phyloP scores from a whole-genome alignment of 53 echinoderm and acorn worm genomes.

The Echinometra lucunter region DNA sequence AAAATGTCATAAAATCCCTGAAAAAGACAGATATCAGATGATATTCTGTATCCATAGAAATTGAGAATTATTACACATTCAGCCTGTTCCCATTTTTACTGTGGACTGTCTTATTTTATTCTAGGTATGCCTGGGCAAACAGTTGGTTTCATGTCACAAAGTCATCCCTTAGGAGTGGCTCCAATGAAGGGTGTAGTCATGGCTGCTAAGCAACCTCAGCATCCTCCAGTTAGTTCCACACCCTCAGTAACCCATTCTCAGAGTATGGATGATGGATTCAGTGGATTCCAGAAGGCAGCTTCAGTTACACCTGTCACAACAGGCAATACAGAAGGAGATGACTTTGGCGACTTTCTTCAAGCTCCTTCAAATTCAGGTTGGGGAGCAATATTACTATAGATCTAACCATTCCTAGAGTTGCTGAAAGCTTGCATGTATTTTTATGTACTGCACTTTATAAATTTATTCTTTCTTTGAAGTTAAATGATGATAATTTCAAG shows the following conservation, averaged over 20 bases:
- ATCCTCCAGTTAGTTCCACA: background rate
- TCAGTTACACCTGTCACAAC: background rate
- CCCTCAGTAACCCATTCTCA: slow-evolving; percentile 23
- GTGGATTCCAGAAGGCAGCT: slow-evolving; percentile 79
- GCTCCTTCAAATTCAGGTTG: slow-evolving; percentile 64
- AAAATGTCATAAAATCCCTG: too few relatives aligned
- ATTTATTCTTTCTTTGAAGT: too few relatives aligned
- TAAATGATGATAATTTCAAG: too few relatives aligned
- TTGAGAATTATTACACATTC: background rate
- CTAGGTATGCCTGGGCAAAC: slow-evolving; percentile 19
- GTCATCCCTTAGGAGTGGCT: background rate
- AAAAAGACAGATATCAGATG: too few relatives aligned
- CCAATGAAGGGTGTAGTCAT: slow-evolving; percentile 49
- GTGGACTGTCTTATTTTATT: background rate
- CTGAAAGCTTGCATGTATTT: too few relatives aligned
- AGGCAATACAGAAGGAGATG: slow-evolving; percentile 63
- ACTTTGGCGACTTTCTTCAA: slow-evolving; percentile 84
- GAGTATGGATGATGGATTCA: slow-evolving; percentile 79
- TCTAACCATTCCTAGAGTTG: too few relatives aligned
- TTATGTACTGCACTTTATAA: too few relatives aligned
- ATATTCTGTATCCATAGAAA: background rate
- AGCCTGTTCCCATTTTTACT: too few relatives aligned
- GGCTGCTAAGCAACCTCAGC: slow-evolving; percentile 22
- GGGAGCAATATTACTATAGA: background rate
- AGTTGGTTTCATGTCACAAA: slow-evolving; percentile 22